Evolutionary conservation across 2,888 invertebrate genomes (phyloP), one percentile per base, ranked within the genome.

Genomic region (Selenia dentaria): DNA sequence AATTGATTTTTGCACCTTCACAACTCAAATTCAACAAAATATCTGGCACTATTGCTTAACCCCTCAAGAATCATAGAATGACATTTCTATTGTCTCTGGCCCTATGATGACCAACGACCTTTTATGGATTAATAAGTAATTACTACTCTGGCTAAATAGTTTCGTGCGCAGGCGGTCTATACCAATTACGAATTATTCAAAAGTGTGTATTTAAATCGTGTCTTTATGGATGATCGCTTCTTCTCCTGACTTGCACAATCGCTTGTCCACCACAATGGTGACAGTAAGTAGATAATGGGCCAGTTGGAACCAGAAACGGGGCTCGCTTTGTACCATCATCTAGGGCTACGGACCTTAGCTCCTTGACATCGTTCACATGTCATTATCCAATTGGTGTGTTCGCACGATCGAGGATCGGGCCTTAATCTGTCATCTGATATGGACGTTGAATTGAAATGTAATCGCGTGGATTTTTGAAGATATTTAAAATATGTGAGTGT

Each of bases 281-380:
- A 50, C 48, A 34, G 43, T 52, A 59, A 62, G 57, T 62, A 59
- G 60, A 62, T 62, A 69, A 70, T 65, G 51, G 61, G 51, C 4
- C 11, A 20, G 16, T n/a, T 33, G 32, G 27, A 26, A 8, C 34
- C 28, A 45, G 33, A 26, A n/a, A 26, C 35, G 29, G 22, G 43
- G 54, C 64, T 59, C 62, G 57, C 54, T 66, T 57, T 57, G 52
- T 57, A 43, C 50, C 35, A 36, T 48, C 47, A 54, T 57, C 49
- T 47, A 54, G 38, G 45, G 54, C 54, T 35, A 44, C 35, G 56
- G 57, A 59, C 63, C 60, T 59, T 59, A 55, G 59, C 65, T 67
- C 74, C 74, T 67, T 74, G 74, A 70, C 74, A 70, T 62, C 59
- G 39, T 67, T 71, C 61, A 42, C 61, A 61, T 36, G 34, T 39